These are phyloP conservation scores for Macrotis lagotis DNA, from an alignment of 2,113 vertebrate genomes.

Conservation along the genomic window DNA sequence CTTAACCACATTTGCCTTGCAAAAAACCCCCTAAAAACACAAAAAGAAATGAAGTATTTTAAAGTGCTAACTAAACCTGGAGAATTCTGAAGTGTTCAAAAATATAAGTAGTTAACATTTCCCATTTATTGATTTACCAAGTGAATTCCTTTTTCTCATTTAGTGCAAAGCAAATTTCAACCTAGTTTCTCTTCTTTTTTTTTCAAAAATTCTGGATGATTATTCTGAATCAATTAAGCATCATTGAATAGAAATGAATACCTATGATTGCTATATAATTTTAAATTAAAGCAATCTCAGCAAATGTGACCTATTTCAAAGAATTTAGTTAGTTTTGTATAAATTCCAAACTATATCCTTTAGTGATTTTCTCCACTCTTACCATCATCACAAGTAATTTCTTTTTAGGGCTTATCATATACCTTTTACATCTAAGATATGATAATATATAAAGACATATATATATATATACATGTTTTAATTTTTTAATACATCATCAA, in stretches of 20 bases:
- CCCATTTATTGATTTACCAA: neutral
- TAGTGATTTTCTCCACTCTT: neutral
- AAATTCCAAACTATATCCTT: conserved; percentile 26
- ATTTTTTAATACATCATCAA: neutral
- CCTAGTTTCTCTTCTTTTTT: neutral
- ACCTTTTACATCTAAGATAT: neutral
- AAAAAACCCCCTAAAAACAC: too few species aligned
- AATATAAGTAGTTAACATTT: neutral
- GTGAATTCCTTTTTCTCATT: neutral
- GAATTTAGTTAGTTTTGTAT: conserved; percentile 2
- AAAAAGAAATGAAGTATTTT: neutral
- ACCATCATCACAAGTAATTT: neutral
- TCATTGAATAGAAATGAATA: neutral
- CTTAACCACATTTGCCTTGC: too few species aligned
- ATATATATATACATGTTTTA: neutral
- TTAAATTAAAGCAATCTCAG: conserved; percentile 24
- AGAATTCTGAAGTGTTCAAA: conserved; percentile 3
- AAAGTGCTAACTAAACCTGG: neutral
- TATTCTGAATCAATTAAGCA: neutral
- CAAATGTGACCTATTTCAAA: neutral
- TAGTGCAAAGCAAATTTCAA: neutral
- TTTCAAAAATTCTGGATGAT: conserved; percentile 11
- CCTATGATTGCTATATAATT: conserved; percentile 16
- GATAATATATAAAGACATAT: neutral
- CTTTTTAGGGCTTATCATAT: neutral